A percentile compares a stretch with the other conserved stretches of the same genome.
Conservation (phyloP, 2,113 vertebrate species). For the Lates calcarifer region DNA sequence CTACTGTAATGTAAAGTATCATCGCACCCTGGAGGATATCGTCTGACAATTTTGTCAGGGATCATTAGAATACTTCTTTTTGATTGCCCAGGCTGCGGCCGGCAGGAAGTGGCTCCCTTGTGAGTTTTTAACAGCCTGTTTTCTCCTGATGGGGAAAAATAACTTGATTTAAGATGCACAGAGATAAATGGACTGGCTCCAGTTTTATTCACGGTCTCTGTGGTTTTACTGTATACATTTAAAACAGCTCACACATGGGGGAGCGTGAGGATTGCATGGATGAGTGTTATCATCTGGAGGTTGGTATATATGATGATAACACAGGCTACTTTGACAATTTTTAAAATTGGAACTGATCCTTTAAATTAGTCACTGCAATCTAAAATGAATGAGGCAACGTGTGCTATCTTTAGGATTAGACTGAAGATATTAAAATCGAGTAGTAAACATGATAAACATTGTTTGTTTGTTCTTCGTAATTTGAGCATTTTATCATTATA, state of each 20-base stretch:
- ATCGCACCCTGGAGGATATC: conserved; percentile 83
- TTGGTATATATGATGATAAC: neutral
- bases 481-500: neutral
- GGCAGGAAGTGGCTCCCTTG: conserved; percentile 62
- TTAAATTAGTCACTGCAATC: neutral
- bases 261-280: conserved; percentile 38
- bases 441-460: too few relatives aligned
- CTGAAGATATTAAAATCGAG: too few relatives aligned
- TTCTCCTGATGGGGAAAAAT: conserved; percentile 44
- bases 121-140: conserved; percentile 62
- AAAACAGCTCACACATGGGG: conserved; percentile 40
- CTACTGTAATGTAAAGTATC: conserved; percentile 82
- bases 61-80: conserved; percentile 83
- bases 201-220: conserved; percentile 45
- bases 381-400: neutral
- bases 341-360: neutral
- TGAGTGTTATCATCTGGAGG: conserved; percentile 30
- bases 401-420: too few relatives aligned
- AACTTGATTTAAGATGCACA: conserved; percentile 63
- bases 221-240: conserved; percentile 35
- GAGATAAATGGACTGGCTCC: conserved; percentile 49
- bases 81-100: conserved; percentile 66
- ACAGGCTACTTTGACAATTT: neutral
- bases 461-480: too few relatives aligned
- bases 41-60: conserved; percentile 81